Percentiles rank a stretch among this genome's conserved stretches.
These are phyloP conservation scores for Meriones psammophilus DNA, from an alignment of 2,797 vertebrate genomes.

Conservation along the genomic window DNA sequence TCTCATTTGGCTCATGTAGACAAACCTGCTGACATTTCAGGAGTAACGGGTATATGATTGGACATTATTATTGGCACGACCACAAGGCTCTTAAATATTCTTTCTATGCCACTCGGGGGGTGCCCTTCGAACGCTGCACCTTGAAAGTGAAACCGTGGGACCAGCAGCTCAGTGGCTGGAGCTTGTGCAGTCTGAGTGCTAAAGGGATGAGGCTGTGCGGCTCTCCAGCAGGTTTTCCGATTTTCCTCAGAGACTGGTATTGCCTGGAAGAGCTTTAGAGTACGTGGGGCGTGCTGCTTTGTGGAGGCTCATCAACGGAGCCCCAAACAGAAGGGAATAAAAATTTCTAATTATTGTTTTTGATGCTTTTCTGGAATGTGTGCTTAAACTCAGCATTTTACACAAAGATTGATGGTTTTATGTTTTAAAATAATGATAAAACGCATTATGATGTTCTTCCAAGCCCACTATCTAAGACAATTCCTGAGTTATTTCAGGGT, in stretches of 20 bases:
- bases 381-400: constrained; percentile 63
- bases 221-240: constrained; percentile 52
- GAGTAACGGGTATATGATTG: background rate
- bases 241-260: constrained; percentile 69
- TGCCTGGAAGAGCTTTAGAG: constrained; percentile 69
- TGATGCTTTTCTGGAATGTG: constrained; percentile 63
- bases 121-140: constrained; percentile 71
- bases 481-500: background rate
- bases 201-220: background rate
- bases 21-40: background rate
- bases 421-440: constrained; percentile 53
- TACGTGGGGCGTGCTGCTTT: constrained; percentile 74
- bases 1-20: background rate
- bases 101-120: constrained; percentile 64
- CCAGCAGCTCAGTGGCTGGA: too few relatives aligned
- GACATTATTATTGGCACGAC: background rate
- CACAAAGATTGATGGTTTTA: constrained; percentile 53
- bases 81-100: constrained; percentile 71
- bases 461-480: background rate
- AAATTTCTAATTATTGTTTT: constrained; percentile 75
- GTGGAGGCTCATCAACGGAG: constrained; percentile 74
- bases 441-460: background rate
- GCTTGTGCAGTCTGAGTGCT: background rate
- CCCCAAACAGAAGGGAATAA: constrained; percentile 75
- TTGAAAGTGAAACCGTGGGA: background rate